Evolutionary conservation across 1,140 invertebrate species (phyloP), one percentile per base, ranked within the genome.

Genomic region (Aporrectodea caliginosa): DNA sequence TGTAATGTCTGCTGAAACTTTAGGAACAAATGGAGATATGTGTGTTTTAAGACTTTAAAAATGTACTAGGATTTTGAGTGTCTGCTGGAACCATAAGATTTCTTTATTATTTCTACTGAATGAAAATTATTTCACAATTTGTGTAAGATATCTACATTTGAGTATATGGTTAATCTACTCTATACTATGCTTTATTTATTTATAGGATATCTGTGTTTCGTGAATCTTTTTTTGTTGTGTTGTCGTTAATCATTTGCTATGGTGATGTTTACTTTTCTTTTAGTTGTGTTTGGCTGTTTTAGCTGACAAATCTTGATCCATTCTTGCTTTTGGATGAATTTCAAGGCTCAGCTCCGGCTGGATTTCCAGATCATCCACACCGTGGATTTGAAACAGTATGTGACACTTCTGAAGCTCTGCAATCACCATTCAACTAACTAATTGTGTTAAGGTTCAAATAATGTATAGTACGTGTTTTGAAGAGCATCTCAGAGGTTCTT

Each of bases 311-410:
- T 79, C 82, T 90, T 35, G 89, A 90, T 77, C 89, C 89, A 14
- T 90, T 90, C 81, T 83, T 90, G 2, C 83, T 90, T 85, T 83
- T 90, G 70, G 89, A 90, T 84, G 89, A 90, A 77, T 90, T 89
- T 78, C 80, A 81, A 69, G 85, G 84, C 0, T 80, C 82, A 29
- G 80, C 83, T 33, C 88, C 88, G 73, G 88, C 86, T 31, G 89
- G 89, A 16, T 89, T 89, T 79, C 89, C 89, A 31, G 89, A 90
- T 78, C 89, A 90, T 84, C 89, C 89, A 33, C 89, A 90, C 83
- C 80, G 89, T 80, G 89, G 89, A 1, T 90, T 90, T 85, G 89
- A 90, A 84, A 90, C 89, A 1, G 89, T 90, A 79, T 84, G 84
- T 84, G n/a, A 22, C 27, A 72, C 2, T 14, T 12, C 70, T 12